These are phyloP conservation scores for Heterotis niloticus DNA, from an alignment of 2,113 vertebrate species.

Conservation along the genomic window DNA sequence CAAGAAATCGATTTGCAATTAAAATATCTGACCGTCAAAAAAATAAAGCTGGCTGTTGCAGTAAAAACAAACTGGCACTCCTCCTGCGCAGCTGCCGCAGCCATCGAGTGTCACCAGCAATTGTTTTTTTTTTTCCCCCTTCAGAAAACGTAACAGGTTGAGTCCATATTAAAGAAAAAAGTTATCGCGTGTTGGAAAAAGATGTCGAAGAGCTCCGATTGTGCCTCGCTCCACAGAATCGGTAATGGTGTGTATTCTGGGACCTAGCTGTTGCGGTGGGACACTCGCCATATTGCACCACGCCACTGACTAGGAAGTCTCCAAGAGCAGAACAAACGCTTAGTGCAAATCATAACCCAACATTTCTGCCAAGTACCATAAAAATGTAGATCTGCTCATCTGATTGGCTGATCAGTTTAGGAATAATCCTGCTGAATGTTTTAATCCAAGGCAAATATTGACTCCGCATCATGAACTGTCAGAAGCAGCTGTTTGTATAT, in stretches of 20 bases:
- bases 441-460: background rate
- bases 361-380: background rate
- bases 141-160: background rate
- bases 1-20: slow-evolving; percentile 29
- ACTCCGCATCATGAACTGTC: too few species aligned
- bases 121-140: background rate
- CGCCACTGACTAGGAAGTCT: background rate
- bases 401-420: background rate
- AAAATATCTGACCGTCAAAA: slow-evolving; percentile 9
- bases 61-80: background rate
- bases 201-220: too few species aligned
- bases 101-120: background rate
- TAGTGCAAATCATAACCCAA: slow-evolving; percentile 1
- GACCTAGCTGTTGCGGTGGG: background rate
- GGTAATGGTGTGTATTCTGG: too few species aligned
- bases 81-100: background rate
- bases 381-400: background rate
- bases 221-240: background rate
- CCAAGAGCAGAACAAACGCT: slow-evolving; percentile 12
- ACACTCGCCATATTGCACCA: background rate
- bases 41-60: slow-evolving; percentile 1
- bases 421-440: background rate
- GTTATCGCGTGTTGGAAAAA: too few species aligned
- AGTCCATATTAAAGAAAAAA: background rate
- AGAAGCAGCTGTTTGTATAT: too few species aligned